A percentile compares a stretch with the other conserved stretches of the same genome.
These are phyloP conservation scores for Cyclophora punctaria DNA, from an alignment of 2,888 invertebrate species.

Conservation along the genomic window DNA sequence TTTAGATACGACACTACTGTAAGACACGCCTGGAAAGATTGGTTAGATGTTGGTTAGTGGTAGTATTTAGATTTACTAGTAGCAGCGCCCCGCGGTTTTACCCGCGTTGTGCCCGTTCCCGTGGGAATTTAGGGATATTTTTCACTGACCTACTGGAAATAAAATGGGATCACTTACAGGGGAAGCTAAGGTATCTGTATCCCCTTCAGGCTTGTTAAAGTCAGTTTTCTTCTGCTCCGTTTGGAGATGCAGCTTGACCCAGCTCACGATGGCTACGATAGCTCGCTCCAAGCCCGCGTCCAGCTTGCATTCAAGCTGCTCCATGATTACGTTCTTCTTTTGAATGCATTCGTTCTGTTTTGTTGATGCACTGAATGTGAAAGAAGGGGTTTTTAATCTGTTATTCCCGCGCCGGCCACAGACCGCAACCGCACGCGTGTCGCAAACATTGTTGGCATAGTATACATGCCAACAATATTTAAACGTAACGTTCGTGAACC, in stretches of 20 bases:
- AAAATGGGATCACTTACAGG: slow-evolving; percentile 71
- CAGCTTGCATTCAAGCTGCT: slow-evolving; percentile 92
- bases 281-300: slow-evolving; percentile 92
- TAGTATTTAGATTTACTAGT: no score
- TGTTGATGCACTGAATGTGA: slow-evolving; percentile 81
- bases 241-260: slow-evolving; percentile 92
- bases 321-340: slow-evolving; percentile 88
- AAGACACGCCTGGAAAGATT: slow-evolving; percentile 80
- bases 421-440: background rate
- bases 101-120: no score
- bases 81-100: no score
- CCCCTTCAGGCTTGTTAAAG: slow-evolving; percentile 87
- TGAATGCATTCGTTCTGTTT: slow-evolving; percentile 92
- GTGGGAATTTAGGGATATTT: no score
- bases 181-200: slow-evolving; percentile 89
- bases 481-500: no score
- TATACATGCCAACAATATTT: no score
- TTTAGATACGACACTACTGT: slow-evolving; percentile 90
- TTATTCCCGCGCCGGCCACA: background rate
- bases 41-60: no score
- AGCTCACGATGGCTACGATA: slow-evolving; percentile 90
- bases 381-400: background rate
- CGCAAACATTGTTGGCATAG: background rate
- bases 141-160: background rate
- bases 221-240: slow-evolving; percentile 97